phyloP scores from a whole-genome alignment of 2,888 invertebrate species.

The Cantharis rufa region DNA sequence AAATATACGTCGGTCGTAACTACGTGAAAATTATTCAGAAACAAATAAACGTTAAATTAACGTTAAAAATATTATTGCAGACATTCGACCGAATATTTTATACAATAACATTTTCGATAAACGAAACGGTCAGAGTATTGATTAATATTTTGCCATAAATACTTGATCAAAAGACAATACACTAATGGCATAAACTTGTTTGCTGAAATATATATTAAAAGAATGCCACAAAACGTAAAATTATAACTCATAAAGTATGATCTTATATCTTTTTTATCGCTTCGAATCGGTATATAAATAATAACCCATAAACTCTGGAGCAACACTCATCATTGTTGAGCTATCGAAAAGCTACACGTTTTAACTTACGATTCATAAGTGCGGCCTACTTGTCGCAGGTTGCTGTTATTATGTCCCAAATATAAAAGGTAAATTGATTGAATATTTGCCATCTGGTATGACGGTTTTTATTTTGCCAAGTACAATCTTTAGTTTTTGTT shows the following conservation, averaged over 20 bases:
- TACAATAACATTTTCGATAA: neutral
- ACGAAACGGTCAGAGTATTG: neutral
- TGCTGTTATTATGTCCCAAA: conserved; percentile 4
- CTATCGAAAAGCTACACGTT: conserved; percentile 17
- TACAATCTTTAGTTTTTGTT: conserved; percentile 23
- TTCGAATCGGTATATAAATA: conserved; percentile 24
- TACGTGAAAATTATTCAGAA: neutral
- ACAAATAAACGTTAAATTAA: neutral
- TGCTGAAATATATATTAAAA: conserved; percentile 14
- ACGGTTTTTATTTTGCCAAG: conserved; percentile 7
- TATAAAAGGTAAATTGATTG: conserved; percentile 15
- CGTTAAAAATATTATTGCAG: neutral
- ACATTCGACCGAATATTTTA: too few species aligned
- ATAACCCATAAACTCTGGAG: conserved; percentile 18
- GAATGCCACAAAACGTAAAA: conserved; percentile 17
- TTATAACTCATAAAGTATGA: conserved; percentile 24
- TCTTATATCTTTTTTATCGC: conserved; percentile 21
- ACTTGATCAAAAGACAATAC: conserved; percentile 5
- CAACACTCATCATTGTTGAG: conserved; percentile 13
- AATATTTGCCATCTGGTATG: conserved; percentile 6
- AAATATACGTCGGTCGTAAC: neutral
- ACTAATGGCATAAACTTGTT: conserved; percentile 22
- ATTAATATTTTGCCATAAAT: neutral
- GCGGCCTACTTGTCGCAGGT: neutral
- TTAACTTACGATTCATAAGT: conserved; percentile 22